phyloP scores from a whole-genome alignment of 1,140 invertebrate genomes.

The Platorchestia sp. region DNA sequence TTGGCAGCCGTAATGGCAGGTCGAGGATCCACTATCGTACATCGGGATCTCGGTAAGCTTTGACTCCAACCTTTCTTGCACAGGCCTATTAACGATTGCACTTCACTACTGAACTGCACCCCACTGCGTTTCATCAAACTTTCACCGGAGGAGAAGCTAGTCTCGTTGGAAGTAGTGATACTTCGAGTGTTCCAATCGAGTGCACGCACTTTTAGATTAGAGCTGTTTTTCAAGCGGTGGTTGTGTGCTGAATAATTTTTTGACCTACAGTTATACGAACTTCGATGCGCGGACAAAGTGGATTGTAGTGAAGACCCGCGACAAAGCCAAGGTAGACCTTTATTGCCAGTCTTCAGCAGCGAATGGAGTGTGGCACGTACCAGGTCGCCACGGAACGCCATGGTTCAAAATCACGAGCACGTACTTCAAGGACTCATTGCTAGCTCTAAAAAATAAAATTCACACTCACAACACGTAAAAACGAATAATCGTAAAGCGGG shows the following conservation, averaged over 20 bases:
- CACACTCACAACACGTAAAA: neutral
- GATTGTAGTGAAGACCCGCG: neutral
- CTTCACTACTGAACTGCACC: neutral
- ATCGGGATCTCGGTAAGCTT: neutral
- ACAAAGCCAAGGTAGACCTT: neutral
- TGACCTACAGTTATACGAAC: neutral
- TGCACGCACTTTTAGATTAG: neutral
- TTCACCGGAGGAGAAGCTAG: neutral
- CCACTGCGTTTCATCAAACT: neutral
- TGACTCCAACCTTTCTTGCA: neutral
- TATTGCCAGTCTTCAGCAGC: neutral
- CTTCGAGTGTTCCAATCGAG: neutral
- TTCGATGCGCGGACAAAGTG: neutral
- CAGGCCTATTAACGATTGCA: neutral
- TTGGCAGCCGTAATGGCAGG: neutral
- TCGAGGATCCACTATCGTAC: neutral
- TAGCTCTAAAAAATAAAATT: no score
- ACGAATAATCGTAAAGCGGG: neutral
- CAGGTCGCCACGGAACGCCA: neutral
- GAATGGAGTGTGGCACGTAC: neutral
- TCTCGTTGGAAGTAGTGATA: neutral
- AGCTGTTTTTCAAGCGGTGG: neutral
- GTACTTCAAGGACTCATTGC: no score
- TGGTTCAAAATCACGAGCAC: neutral
- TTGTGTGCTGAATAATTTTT: neutral